Evolutionary conservation across 35 echinoderm and acorn worm genomes (phyloP).

Genomic region (Heliocidaris tuberculata): DNA sequence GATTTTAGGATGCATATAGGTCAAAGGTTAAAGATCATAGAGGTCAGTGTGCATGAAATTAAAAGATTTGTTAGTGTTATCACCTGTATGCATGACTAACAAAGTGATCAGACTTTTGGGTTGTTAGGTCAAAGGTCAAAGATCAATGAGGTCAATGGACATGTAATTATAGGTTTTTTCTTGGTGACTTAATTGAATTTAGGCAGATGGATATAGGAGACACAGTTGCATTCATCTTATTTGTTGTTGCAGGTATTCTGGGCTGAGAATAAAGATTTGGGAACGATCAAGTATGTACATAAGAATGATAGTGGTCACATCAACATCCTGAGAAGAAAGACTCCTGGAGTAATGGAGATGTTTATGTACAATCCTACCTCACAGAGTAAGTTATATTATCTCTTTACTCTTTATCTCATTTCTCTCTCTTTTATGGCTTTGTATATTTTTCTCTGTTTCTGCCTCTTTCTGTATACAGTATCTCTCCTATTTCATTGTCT

Average conservation of each 20-base stretch:
- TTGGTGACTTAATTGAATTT: too few species aligned
- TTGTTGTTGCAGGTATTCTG: constrained; percentile 57
- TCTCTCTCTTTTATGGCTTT: neutral
- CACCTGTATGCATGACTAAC: too few species aligned
- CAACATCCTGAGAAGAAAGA: constrained; percentile 24
- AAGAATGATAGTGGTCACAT: constrained; percentile 51
- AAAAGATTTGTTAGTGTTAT: too few species aligned
- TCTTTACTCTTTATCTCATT: neutral
- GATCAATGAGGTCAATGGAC: too few species aligned
- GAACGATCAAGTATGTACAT: constrained; percentile 49
- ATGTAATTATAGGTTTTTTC: too few species aligned
- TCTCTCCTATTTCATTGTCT: too few species aligned
- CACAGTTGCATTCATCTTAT: neutral
- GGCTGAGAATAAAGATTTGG: constrained; percentile 56
- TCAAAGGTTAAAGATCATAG: too few species aligned
- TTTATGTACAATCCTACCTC: constrained; percentile 67
- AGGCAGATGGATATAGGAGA: too few species aligned
- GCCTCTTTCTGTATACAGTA: neutral
- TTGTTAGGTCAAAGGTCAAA: too few species aligned
- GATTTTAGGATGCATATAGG: too few species aligned
- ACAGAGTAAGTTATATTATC: constrained; percentile 54
- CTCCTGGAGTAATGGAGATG: constrained; percentile 64
- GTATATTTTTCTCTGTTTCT: neutral
- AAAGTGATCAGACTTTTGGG: too few species aligned
- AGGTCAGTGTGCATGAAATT: too few species aligned